Evolutionary conservation across 2,888 invertebrate genomes (phyloP), one percentile per base, ranked within the genome.

Genomic region (Ernsta delagoae): DNA sequence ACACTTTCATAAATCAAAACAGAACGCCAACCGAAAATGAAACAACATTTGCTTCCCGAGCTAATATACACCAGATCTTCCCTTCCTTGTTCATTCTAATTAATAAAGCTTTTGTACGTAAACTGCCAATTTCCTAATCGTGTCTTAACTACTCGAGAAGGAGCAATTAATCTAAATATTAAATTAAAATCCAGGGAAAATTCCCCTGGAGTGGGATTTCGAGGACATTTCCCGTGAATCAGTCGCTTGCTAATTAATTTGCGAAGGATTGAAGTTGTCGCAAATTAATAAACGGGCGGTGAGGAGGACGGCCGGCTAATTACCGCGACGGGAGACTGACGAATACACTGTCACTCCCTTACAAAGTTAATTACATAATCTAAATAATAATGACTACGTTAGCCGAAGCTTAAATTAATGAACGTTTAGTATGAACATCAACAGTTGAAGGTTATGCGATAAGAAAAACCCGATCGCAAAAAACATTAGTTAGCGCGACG

Each of bases 131-230:
- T 59, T 65, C 31, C 41, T 63, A 63, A 63, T 63, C 63, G 41
- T 24, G 53, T 16, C 63, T 34, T 50, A 31, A 63, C 41, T 43
- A n/a, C 24, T 63, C 24, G 24, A 53, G 31, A n/a, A n/a, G 39
- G 48, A 41, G 24, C 65, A 31, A 65, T 65, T 65, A 50, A 65
- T 59, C 53, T 65, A 65, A 65, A 65, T 65, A 65, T 65, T 53
- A 59, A 65, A 59, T 65, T 59, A 59, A 59, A 65, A 65, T 57
- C 65, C 59, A 24, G 48, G 50, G 11, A 65, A 65, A 36, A 50
- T 65, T 59, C 31, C 12, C 59, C 8, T 39, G 50, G 16, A 50
- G 50, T 41, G 65, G 41, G 50, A 41, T 57, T 65, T 50, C 39
- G 41, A 41, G 53, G 41, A 53, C 39, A 34, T 48, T 65, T 65